phyloP scores from a whole-genome alignment of 2,888 invertebrate species.

The Aspidiotus destructor region DNA sequence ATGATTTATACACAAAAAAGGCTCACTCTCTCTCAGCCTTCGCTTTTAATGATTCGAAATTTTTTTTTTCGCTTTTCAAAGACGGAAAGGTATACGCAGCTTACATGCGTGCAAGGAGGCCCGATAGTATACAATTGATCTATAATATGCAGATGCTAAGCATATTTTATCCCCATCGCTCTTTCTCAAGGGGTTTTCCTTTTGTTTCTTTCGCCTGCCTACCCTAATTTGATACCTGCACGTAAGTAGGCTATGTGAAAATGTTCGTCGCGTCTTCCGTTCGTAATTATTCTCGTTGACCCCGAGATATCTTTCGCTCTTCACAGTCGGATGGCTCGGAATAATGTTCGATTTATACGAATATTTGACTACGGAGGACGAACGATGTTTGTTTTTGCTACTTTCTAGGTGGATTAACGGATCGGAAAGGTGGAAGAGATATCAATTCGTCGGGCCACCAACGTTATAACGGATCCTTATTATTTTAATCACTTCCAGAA shows the following conservation, averaged over 20 bases:
- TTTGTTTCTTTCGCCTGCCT: conserved; percentile 28
- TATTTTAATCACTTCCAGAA: too few relatives aligned
- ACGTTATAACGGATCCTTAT: too few relatives aligned
- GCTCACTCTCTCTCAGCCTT: conserved; percentile 13
- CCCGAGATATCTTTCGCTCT: conserved; percentile 24
- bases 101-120: too few relatives aligned
- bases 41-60: conserved; percentile 4
- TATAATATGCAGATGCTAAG: conserved; percentile 28
- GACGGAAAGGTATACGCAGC: conserved; percentile 4
- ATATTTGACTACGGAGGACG: too few relatives aligned
- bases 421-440: too few relatives aligned
- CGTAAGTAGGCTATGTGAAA: conserved; percentile 22
- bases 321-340: conserved; percentile 28
- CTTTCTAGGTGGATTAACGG: too few relatives aligned
- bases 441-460: too few relatives aligned
- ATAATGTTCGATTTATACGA: conserved; percentile 6
- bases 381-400: too few relatives aligned
- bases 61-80: neutral
- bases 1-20: conserved; percentile 20
- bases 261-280: conserved; percentile 14
- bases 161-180: conserved; percentile 23
- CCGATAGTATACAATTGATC: conserved; percentile 10
- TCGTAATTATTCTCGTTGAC: conserved; percentile 21
- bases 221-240: conserved; percentile 32
- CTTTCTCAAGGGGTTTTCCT: conserved; percentile 24